A percentile compares a stretch with the other conserved stretches of the same genome.
Evolutionary conservation across 1,140 invertebrate species (phyloP).

Genomic region (Achatina immaculata): DNA sequence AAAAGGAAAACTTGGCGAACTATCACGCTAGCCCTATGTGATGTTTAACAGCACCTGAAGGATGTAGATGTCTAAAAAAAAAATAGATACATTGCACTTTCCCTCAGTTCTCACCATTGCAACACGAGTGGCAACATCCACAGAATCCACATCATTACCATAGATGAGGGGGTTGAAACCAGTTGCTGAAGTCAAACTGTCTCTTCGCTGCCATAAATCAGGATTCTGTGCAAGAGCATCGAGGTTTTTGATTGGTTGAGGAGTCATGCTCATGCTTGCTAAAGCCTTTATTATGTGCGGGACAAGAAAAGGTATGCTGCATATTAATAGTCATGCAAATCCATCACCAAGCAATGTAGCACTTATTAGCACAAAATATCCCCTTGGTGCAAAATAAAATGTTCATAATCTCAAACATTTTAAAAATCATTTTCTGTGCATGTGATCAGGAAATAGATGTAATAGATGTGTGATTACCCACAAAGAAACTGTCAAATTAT

Average conservation of each 20-base stretch:
- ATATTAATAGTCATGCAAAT: conserved; percentile 19
- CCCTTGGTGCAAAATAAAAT: too few relatives aligned
- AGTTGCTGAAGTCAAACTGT: conserved; percentile 73
- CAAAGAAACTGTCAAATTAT: too few relatives aligned
- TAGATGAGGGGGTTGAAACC: conserved; percentile 90
- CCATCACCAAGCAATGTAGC: conserved; percentile 36
- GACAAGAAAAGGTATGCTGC: neutral
- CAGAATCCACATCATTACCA: conserved; percentile 96
- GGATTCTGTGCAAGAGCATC: conserved; percentile 70
- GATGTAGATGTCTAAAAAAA: too few relatives aligned
- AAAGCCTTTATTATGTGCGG: conserved; percentile 69
- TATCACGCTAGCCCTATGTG: too few relatives aligned
- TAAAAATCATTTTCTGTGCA: too few relatives aligned
- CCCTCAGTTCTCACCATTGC: conserved; percentile 94
- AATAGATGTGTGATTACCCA: too few relatives aligned
- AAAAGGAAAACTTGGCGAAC: too few relatives aligned
- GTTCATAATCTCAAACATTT: too few relatives aligned
- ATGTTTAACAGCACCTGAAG: too few relatives aligned
- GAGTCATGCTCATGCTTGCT: conserved; percentile 74
- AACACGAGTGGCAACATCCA: conserved; percentile 97
- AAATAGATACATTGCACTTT: too few relatives aligned
- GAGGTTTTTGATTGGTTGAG: conserved; percentile 74
- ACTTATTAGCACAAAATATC: neutral
- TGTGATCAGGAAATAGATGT: too few relatives aligned
- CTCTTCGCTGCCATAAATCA: conserved; percentile 66